phyloP scores from a whole-genome alignment of 2,888 invertebrate genomes.

The Latrodectus elegans region DNA sequence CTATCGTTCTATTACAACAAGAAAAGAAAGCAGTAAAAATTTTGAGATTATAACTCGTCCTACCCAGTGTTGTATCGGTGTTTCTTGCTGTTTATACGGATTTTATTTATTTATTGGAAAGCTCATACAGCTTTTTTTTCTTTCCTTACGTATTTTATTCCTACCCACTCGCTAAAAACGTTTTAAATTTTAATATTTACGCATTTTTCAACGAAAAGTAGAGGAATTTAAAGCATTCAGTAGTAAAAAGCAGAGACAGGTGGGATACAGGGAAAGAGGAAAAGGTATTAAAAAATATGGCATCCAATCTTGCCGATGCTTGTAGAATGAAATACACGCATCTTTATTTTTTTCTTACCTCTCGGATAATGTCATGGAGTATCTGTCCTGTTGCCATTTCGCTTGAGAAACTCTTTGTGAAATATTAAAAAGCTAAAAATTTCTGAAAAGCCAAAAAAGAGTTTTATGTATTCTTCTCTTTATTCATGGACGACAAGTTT shows the following conservation, averaged over 20 bases:
- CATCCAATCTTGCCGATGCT: conserved; percentile 28
- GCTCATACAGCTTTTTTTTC: neutral
- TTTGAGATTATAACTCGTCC: conserved; percentile 40
- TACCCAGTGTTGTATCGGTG: conserved; percentile 33
- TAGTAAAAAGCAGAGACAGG: neutral
- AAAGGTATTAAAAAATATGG: conserved; percentile 45
- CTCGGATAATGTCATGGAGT: neutral
- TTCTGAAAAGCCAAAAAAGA: conserved; percentile 34
- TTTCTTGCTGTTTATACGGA: conserved; percentile 45
- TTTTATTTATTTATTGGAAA: conserved; percentile 57
- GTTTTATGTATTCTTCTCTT: conserved; percentile 39
- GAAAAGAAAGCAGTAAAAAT: conserved; percentile 36
- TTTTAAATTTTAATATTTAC: conserved; percentile 65
- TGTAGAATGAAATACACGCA: conserved; percentile 21
- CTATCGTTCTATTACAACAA: conserved; percentile 26
- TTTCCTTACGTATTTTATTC: neutral
- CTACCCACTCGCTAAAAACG: conserved; percentile 8
- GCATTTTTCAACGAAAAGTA: conserved; percentile 17
- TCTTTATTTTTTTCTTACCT: neutral
- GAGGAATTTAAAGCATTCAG: conserved; percentile 1
- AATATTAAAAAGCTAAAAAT: conserved; percentile 60
- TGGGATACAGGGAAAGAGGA: neutral
- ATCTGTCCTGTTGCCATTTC: conserved; percentile 23
- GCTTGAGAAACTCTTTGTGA: conserved; percentile 24
- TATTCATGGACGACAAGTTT: conserved; percentile 25